A percentile compares a stretch with the other conserved stretches of the same genome.
Evolutionary conservation across 2,888 invertebrate species (phyloP).

Genomic region (Leucoma salicis): DNA sequence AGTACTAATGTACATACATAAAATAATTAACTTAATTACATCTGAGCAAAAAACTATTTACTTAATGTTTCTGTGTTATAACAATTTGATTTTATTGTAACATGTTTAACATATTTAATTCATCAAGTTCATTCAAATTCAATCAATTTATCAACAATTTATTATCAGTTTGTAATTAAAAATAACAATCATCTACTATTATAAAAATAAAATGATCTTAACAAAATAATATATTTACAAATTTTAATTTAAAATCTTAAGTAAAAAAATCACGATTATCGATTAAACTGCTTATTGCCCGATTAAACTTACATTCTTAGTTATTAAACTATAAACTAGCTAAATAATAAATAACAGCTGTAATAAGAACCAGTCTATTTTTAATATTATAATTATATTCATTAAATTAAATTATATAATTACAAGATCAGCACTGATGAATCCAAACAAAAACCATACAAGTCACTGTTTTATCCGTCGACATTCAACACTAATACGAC

Average conservation of each 20-base stretch:
- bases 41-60: constrained; percentile 37
- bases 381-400: constrained; percentile 32
- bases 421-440: constrained; percentile 46
- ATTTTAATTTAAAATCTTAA: constrained; percentile 22
- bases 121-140: background rate
- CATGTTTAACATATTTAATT: background rate
- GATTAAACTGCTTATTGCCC: constrained; percentile 43
- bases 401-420: constrained; percentile 31
- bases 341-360: constrained; percentile 79
- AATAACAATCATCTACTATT: constrained; percentile 20
- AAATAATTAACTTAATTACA: constrained; percentile 37
- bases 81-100: background rate
- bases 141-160: constrained; percentile 4
- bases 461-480: constrained; percentile 44
- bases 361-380: constrained; percentile 63
- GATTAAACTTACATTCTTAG: constrained; percentile 34
- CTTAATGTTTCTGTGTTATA: background rate
- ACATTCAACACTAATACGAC: constrained; percentile 52
- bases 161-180: constrained; percentile 7
- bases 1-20: constrained; percentile 46
- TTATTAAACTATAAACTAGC: constrained; percentile 39
- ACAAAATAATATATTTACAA: constrained; percentile 24
- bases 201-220: constrained; percentile 15
- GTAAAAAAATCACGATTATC: constrained; percentile 51
- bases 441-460: constrained; percentile 43